Base-by-base conservation (phyloP, 2,888 invertebrate genomes). In the Chrysolina haemoptera region DNA sequence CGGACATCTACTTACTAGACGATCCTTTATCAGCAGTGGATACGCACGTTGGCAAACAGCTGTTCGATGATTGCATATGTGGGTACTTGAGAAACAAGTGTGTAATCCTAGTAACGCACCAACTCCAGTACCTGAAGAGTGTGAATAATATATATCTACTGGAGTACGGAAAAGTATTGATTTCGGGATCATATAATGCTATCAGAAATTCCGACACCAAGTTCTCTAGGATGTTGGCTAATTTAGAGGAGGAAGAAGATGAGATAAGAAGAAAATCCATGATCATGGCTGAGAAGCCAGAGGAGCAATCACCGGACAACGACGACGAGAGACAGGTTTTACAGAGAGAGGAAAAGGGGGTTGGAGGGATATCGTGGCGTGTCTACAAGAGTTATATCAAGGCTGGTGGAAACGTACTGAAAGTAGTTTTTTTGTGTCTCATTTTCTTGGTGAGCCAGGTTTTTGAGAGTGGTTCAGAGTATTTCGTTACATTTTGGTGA, bases 1-100 rank as follows among this genome's bases (percentile, higher is more conserved):
- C 95, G 0, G 95, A 96, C 78, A 93, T 97, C 77, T 97, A 96
- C 85, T 88, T 97, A 12, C 88, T 97, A 67, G 97, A 97, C 86
- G 97, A 97, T 88, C 97, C 97, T 0, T 89, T 97, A 40, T 94
- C 95, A 76, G 97, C 97, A 0, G 97, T 97, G 9, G 97, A 97
- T 88, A 91, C 96, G 0, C 94, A 95, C 85, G 97, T 97, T 1
- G 95, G 96, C 0, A 91, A 94, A 0, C 94, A 96, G 87, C 89
- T 97, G 79, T 97, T 96, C 88, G 94, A 96, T 84, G 91, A 94
- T 83, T 96, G 94, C 83, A 90, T 95, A 66, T 89, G 82, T 22
- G 82, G 90, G 2, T 92, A 92, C 80, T 88, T 96, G 77, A 89
- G 90, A 12, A 89, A 91, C 77, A 92, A 93, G 84, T 93, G 94